These are phyloP conservation scores for Theodoxus fluviatilis DNA, from an alignment of 2,888 invertebrate genomes.

Conservation along the genomic window DNA sequence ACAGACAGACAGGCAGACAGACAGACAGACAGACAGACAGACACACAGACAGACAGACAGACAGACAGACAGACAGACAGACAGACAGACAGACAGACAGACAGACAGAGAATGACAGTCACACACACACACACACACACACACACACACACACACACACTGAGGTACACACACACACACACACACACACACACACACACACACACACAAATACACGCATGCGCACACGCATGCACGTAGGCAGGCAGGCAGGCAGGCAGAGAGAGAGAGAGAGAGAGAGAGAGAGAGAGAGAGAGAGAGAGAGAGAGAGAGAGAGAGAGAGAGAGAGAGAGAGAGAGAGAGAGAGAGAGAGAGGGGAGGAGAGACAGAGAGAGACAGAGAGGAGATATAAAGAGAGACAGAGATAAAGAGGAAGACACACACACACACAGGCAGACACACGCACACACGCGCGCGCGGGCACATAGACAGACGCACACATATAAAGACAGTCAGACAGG, in stretches of 20 bases:
- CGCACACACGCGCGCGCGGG: neutral
- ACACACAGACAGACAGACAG: too few species aligned
- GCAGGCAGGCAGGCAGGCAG: neutral
- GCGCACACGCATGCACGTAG: too few species aligned
- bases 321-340: neutral
- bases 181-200: neutral
- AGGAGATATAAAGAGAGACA: neutral
- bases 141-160: neutral
- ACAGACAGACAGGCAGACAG: neutral
- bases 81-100: neutral
- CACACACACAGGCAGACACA: neutral
- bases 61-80: too few species aligned
- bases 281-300: neutral
- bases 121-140: neutral
- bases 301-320: neutral
- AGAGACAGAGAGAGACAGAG: neutral
- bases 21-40: neutral
- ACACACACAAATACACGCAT: neutral
- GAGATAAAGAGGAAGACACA: neutral
- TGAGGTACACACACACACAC: neutral
- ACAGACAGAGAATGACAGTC: neutral
- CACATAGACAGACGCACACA: neutral
- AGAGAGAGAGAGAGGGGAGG: neutral
- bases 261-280: neutral
- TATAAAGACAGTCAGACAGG: neutral